Evolutionary conservation across 1,140 invertebrate genomes (phyloP), one percentile per base, ranked within the genome.

Genomic region (Macrobrachium nipponense): DNA sequence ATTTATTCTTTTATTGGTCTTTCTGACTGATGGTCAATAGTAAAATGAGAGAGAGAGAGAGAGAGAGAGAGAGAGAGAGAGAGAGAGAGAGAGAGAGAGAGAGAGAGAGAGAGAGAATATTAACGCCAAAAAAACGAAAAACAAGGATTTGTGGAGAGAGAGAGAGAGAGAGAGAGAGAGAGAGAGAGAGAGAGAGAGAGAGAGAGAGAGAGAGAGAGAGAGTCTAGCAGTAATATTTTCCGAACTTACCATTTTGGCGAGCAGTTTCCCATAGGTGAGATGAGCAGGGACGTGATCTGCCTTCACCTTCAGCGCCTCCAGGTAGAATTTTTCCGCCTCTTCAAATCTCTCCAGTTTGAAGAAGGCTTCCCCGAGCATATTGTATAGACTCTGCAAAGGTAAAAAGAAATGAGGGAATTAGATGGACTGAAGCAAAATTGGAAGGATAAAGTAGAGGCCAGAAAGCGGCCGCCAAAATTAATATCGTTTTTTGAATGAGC

Each of bases 281-380:
- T 98, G 96, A 60, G 96, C 96, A 18, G 96, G 96, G 80, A 97
- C 94, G 91, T 98, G 96, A 90, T 97, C 95, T 61, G 96, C 95
- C 91, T 97, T 96, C 62, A 94, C 93, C 77, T 94, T 93, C 43
- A 98, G 91, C 5, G 96, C 96, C 82, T 96, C 95, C 72, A 94
- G 93, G 91, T 97, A 96, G 94, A 95, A 97, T 80, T 94, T 92
- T 90, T 98, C 96, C 23, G 97, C 97, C 89, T 96, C 94, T 20
- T 93, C 93, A 91, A 95, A 94, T 89, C 95, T 94, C 88, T 96
- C 94, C 87, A 97, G 91, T 86, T 96, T 94, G 64, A 94, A 95
- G 89, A 97, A 94, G 43, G 96, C 95, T 91, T 98, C 97, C 0
- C 96, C 96, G 83, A 96, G 92, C 92, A 96, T 94, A 90, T 96